Evolutionary conservation across 2,888 invertebrate species (phyloP), one percentile per base, ranked within the genome.

Genomic region (Gymnocheta viridis): DNA sequence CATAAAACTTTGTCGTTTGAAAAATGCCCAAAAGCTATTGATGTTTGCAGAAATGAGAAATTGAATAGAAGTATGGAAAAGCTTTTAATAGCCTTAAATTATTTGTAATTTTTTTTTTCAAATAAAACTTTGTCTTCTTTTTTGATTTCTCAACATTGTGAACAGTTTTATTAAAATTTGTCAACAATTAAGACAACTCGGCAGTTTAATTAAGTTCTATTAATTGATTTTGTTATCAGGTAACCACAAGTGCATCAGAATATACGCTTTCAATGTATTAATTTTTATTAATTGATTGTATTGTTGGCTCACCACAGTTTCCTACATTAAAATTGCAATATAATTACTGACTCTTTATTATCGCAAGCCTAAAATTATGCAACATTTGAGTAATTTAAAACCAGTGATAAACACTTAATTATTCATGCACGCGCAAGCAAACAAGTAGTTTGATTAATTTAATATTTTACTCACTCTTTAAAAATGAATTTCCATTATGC

Each of bases 291-390:
- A 35, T 9, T 10, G 10, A 12, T 7, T 47, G 29, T 22, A 44
- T 58, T 58, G 19, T 41, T 32, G 32, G 7, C 14, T 7, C 14
- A 2, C 29, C 14, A 27, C 38, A 27, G 17, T 7, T 22, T 19
- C 5, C 22, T 19, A 1, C 5, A 19, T 32, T 24, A 32, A 29
- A 49, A 14, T 27, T 24, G 24, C 38, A 24, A 29, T 44, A 29
- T 19, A 56, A 56, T 72, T 54, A 17, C 17, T n/a, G 38, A 17
- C 14, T n/a, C 12, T 38, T 38, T 24, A 41, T 38, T 56, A 58
- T 14, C 14, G 9, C 19, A 10, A 14, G 51, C 66, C 76, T 66
- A 14, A 76, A 76, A 58, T 24, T 56, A 76, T 76, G 76, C 76
- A 56, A 56, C 35, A 38, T n/a, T 12, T 74, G 9, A 19, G 29